Conservation (phyloP, 2,113 vertebrate genomes). For the rat (Rattus norvegicus) region GRCr8 NC_086028.1:96175001-96175500, state of each 20-base stretch:
- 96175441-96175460: slow-evolving; percentile 33
- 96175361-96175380: background rate
- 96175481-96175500: background rate
- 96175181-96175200: slow-evolving; percentile 1
- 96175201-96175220: background rate
- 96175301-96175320: background rate
- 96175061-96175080: slow-evolving; percentile 23
- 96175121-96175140: background rate
- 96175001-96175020: background rate
- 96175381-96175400: background rate
- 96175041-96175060: background rate
- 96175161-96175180: slow-evolving; percentile 27
- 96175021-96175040: background rate
- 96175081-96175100: background rate
- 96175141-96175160: slow-evolving; percentile 14
- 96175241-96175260: background rate
- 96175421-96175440: background rate
- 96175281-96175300: background rate
- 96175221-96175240: background rate
- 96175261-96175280: background rate
- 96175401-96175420: background rate
- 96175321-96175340: background rate
- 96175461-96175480: background rate
- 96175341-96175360: background rate
- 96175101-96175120: slow-evolving; percentile 24